phyloP scores from a whole-genome alignment of 2,888 invertebrate species.

The Dorcus parallelipipedus region DNA sequence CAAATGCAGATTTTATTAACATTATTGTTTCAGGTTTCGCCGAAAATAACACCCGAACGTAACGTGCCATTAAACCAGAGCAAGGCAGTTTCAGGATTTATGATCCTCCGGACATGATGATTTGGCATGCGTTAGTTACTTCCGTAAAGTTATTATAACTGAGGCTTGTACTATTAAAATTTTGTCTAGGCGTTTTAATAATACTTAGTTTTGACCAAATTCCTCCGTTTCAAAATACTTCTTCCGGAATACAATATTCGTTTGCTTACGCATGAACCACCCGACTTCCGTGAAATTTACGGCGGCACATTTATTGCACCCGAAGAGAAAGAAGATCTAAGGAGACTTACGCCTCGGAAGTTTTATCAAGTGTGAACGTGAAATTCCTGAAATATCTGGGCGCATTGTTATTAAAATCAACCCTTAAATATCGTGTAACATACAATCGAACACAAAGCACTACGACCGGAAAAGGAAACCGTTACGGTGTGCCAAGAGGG shows the following conservation, averaged over 20 bases:
- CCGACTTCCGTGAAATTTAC: too few relatives aligned
- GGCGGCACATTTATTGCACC: too few relatives aligned
- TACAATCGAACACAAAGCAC: not conserved
- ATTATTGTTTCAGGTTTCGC: not conserved
- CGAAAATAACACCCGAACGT: not conserved
- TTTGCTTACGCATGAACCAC: too few relatives aligned
- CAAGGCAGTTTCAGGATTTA: not conserved
- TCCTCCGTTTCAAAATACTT: too few relatives aligned
- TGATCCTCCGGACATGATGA: not conserved
- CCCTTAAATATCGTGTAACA: conserved; percentile 1
- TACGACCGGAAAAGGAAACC: not conserved
- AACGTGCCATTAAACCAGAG: not conserved
- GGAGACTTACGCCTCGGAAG: not conserved
- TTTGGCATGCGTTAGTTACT: too few relatives aligned
- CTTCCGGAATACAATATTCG: too few relatives aligned
- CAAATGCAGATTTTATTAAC: not conserved
- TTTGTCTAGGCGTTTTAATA: too few relatives aligned
- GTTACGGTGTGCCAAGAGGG: not conserved
- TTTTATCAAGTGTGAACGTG: conserved; percentile 12
- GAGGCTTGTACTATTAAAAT: too few relatives aligned
- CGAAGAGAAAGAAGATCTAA: not conserved
- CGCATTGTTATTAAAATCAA: conserved; percentile 15
- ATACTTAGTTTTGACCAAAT: too few relatives aligned
- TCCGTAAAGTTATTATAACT: too few relatives aligned
- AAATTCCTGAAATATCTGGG: conserved; percentile 4